Base-by-base conservation (phyloP, 2,888 invertebrate species). In the Stenotaenia linearis region DNA sequence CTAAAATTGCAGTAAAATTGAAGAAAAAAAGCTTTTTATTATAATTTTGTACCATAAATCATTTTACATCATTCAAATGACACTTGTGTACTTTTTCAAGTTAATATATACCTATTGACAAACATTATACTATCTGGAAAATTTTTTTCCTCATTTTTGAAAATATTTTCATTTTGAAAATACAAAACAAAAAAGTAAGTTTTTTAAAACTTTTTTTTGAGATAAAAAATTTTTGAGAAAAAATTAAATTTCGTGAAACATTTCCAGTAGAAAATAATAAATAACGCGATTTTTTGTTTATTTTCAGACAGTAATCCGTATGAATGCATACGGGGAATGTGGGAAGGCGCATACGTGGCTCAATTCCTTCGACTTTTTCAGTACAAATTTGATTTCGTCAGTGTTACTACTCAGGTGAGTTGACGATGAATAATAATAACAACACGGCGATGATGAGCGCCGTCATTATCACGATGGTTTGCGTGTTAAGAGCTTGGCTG, bases 271-370 rank as follows among this genome's bases (percentile, higher is more conserved):
- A 75, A n/a, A 15, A 25, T 18, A 25, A 75, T 28, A 75, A 75
- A 32, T 32, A 30, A n/a, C 4, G 15, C 15, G 12, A 5, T n/a
- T 30, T 32, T 75, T 30, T 25, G 40, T 81, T 79, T 82, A 25
- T 76, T 81, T 82, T 25, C 80, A 83, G 83, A 83, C 81, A 82
- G 82, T 80, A 82, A 83, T 81, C 83, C 83, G 81, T 82, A 82
- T 82, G 83, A 83, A 77, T 75, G 80, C 82, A 82, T 83, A 83
- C 83, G 83, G 83, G 82, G 83, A 80, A 82, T 83, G 83, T 83
- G 83, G 83, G 83, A 83, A 83, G 80, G 83, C 80, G 82, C 83
- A 80, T 83, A 82, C 80, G 83, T 83, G 80, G 81, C 83, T 81
- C 82, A 83, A 80, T 83, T 83, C 81, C 80, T 83, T 76, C 82